Evolutionary conservation across 2,888 invertebrate genomes (phyloP).

Genomic region (Oxyscelio sp.): DNA sequence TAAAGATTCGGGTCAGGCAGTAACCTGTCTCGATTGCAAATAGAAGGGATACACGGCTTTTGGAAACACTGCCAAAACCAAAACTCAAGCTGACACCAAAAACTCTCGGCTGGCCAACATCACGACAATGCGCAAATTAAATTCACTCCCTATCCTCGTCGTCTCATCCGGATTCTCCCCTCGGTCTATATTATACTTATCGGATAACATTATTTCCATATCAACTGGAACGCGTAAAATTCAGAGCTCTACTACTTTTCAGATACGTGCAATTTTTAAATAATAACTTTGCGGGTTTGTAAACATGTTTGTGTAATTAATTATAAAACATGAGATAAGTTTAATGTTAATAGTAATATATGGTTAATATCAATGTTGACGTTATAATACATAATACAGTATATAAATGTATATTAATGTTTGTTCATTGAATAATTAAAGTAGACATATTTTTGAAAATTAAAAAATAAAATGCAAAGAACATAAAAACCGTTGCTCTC

Average conservation of each 20-base stretch:
- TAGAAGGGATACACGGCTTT: slow-evolving; percentile 83
- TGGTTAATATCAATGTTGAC: too few relatives aligned
- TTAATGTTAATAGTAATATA: too few relatives aligned
- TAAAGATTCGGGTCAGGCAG: slow-evolving; percentile 86
- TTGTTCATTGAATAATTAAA: too few relatives aligned
- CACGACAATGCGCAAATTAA: slow-evolving; percentile 82
- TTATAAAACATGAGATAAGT: too few relatives aligned
- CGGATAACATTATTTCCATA: slow-evolving; percentile 62
- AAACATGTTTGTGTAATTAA: too few relatives aligned
- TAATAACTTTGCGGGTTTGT: too few relatives aligned
- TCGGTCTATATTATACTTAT: slow-evolving; percentile 41
- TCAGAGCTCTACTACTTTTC: background rate
- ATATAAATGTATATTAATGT: too few relatives aligned
- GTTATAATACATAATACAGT: too few relatives aligned
- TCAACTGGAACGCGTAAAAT: slow-evolving; percentile 39
- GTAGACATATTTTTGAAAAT: too few relatives aligned
- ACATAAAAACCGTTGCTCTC: too few relatives aligned
- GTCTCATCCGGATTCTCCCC: slow-evolving; percentile 56
- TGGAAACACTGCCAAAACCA: slow-evolving; percentile 85
- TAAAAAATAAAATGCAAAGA: too few relatives aligned
- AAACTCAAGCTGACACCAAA: slow-evolving; percentile 83
- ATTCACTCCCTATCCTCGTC: slow-evolving; percentile 76
- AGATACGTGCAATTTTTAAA: too few relatives aligned
- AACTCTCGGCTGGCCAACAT: slow-evolving; percentile 73
- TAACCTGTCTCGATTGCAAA: slow-evolving; percentile 86